These are phyloP conservation scores for Ectobius pallidus DNA, from an alignment of 2,888 invertebrate species.

Conservation along the genomic window DNA sequence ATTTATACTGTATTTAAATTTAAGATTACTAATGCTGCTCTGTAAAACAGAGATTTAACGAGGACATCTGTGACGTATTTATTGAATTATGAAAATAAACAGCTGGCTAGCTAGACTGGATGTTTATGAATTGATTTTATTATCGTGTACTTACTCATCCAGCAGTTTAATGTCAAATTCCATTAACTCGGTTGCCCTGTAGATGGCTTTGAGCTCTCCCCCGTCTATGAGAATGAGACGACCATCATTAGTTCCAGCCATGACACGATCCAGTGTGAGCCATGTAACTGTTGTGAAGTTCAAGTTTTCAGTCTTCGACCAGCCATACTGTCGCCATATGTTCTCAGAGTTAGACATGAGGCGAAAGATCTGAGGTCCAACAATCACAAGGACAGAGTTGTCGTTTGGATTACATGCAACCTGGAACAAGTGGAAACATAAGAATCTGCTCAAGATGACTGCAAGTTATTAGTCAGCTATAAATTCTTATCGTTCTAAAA, in stretches of 20 bases:
- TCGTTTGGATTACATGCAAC: constrained; percentile 80
- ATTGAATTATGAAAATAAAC: too few relatives aligned
- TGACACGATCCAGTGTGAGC: constrained; percentile 81
- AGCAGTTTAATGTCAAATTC: constrained; percentile 67
- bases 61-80: too few relatives aligned
- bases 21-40: too few relatives aligned
- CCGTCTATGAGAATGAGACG: constrained; percentile 81
- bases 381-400: constrained; percentile 72
- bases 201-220: constrained; percentile 77
- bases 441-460: too few relatives aligned
- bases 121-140: too few relatives aligned
- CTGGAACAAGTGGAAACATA: constrained; percentile 59
- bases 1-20: too few relatives aligned
- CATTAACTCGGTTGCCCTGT: constrained; percentile 64
- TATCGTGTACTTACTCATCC: constrained; percentile 59
- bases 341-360: constrained; percentile 78
- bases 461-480: too few relatives aligned
- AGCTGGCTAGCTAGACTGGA: too few relatives aligned
- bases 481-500: too few relatives aligned
- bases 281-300: constrained; percentile 79
- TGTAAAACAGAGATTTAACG: too few relatives aligned
- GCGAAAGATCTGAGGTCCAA: constrained; percentile 69
- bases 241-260: constrained; percentile 80
- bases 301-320: constrained; percentile 79
- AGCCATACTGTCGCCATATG: constrained; percentile 82